These are phyloP conservation scores for Periphyllus acericola DNA, from an alignment of 2,888 invertebrate species.

Conservation along the genomic window DNA sequence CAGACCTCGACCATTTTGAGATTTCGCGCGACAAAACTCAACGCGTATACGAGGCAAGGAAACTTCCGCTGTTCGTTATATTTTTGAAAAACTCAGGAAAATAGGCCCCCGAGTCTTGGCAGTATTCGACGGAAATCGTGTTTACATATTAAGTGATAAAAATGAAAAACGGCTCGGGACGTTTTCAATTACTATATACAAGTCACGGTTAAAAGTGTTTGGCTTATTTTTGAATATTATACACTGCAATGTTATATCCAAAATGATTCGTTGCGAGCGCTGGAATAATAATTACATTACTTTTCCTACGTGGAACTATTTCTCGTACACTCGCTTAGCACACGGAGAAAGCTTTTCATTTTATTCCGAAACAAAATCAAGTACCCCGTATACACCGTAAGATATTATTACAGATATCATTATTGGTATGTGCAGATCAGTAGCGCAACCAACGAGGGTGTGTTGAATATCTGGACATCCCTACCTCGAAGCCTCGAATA, in stretches of 20 bases:
- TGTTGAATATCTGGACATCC: too few species aligned
- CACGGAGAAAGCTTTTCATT: background rate
- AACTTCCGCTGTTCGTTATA: conserved; percentile 31
- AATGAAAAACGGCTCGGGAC: conserved; percentile 20
- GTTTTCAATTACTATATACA: conserved; percentile 9
- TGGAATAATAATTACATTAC: background rate
- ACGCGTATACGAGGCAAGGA: conserved; percentile 15
- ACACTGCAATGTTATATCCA: background rate
- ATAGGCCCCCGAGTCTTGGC: background rate
- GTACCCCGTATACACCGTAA: background rate
- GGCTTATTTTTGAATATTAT: background rate
- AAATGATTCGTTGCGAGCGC: background rate
- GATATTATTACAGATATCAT: too few species aligned
- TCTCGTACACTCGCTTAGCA: background rate
- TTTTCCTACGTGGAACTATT: background rate
- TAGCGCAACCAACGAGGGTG: too few species aligned
- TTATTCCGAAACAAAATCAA: background rate
- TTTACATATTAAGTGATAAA: conserved; percentile 14
- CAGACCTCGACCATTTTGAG: background rate
- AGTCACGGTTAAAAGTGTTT: background rate
- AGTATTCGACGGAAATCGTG: background rate
- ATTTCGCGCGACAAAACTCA: conserved; percentile 13
- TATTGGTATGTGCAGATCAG: too few species aligned
- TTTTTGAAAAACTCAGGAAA: background rate
- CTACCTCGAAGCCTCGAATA: too few species aligned